These are phyloP conservation scores for Cephus cinctus DNA, from an alignment of 1,140 invertebrate species.

Conservation along the genomic window DNA sequence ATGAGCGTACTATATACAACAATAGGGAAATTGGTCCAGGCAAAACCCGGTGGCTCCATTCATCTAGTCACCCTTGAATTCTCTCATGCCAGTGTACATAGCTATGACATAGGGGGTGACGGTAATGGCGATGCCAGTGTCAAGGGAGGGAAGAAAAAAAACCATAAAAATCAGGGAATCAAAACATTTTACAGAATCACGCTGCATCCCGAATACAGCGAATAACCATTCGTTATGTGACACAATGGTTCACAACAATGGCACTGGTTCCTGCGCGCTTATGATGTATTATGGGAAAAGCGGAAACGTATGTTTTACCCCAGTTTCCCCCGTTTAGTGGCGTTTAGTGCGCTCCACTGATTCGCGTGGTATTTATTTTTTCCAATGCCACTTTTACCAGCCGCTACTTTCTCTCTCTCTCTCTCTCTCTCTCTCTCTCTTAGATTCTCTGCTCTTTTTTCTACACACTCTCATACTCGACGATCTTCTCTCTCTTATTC, in stretches of 20 bases:
- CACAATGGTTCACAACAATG: slow-evolving; percentile 39
- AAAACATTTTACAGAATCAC: slow-evolving; percentile 32
- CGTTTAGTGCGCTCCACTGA: slow-evolving; percentile 47
- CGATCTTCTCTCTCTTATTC: not conserved
- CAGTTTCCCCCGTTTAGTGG: slow-evolving; percentile 49
- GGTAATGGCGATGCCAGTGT: no score
- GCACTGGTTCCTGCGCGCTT: slow-evolving; percentile 39
- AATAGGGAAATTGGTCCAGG: no score
- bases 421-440: slow-evolving; percentile 2
- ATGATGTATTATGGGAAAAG: slow-evolving; percentile 50
- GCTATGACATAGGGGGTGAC: no score
- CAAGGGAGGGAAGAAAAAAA: slow-evolving; percentile 9
- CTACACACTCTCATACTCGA: slow-evolving; percentile 4
- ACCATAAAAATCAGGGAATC: slow-evolving; percentile 25
- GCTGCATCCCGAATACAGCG: slow-evolving; percentile 8
- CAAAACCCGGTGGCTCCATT: slow-evolving; percentile 9
- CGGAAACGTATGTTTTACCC: slow-evolving; percentile 53
- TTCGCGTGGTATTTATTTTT: slow-evolving; percentile 40
- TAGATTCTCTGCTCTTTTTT: not conserved
- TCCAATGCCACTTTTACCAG: slow-evolving; percentile 8
- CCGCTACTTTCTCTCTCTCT: slow-evolving; percentile 1
- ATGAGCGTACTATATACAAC: no score
- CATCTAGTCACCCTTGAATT: slow-evolving; percentile 1
- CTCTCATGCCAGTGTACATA: no score
- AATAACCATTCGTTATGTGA: slow-evolving; percentile 40